Conservation (phyloP, 2,888 invertebrate species). For the Nysson spinosus region DNA sequence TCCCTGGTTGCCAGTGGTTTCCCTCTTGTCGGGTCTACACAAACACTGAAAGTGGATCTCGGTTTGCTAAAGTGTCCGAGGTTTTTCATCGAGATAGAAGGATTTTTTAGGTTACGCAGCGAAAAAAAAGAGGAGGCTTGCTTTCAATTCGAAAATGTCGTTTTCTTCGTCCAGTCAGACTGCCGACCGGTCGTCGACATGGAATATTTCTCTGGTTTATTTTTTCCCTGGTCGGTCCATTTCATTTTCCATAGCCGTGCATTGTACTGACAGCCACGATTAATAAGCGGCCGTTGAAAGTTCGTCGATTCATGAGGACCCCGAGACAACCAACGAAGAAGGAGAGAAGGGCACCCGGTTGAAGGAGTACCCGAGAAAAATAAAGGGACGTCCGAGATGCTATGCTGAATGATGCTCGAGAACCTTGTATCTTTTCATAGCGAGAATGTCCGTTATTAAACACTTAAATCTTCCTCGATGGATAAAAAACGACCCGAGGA, state of each 20-base stretch:
- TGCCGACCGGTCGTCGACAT: neutral
- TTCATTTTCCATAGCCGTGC: slow-evolving; percentile 36
- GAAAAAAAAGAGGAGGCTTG: neutral
- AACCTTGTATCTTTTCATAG: slow-evolving; percentile 31
- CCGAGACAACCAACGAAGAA: neutral
- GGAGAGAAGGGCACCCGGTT: neutral
- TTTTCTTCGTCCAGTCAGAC: neutral
- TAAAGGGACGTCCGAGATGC: slow-evolving; percentile 18
- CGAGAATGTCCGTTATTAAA: slow-evolving; percentile 63
- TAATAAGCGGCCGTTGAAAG: slow-evolving; percentile 57
- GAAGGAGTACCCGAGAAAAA: slow-evolving; percentile 17
- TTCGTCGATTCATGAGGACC: slow-evolving; percentile 43
- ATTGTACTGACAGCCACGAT: slow-evolving; percentile 45
- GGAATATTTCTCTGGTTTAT: neutral
- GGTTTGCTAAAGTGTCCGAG: slow-evolving; percentile 38
- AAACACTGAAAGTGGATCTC: slow-evolving; percentile 45
- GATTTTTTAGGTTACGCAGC: neutral
- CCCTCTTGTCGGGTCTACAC: slow-evolving; percentile 18
- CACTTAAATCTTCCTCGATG: slow-evolving; percentile 66
- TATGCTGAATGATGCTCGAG: slow-evolving; percentile 41
- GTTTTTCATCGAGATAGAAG: slow-evolving; percentile 27
- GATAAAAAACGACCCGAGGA: slow-evolving; percentile 27
- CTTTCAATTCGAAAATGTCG: neutral
- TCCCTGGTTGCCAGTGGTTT: slow-evolving; percentile 24
- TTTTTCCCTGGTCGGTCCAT: slow-evolving; percentile 14